phyloP scores from a whole-genome alignment of 2,113 vertebrate species.

The Bothrops jararaca region DNA sequence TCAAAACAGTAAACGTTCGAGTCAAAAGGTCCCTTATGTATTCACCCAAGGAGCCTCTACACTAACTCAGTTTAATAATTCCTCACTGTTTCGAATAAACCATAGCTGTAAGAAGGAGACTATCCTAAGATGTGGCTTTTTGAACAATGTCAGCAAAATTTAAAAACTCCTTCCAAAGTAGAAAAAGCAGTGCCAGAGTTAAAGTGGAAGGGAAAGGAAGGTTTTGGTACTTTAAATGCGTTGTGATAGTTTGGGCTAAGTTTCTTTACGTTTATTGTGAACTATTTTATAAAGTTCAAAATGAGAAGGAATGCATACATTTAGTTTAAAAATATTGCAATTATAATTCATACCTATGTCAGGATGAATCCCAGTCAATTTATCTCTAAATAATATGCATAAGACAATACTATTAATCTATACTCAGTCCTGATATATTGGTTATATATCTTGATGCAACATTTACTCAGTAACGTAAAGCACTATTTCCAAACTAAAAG shows the following conservation, averaged over 20 bases:
- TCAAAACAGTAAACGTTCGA: background rate
- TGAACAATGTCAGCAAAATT: background rate
- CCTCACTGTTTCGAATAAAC: no score
- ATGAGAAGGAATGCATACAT: background rate
- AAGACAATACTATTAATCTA: background rate
- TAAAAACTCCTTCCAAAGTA: background rate
- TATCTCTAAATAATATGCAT: background rate
- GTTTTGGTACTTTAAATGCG: background rate
- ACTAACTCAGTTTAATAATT: background rate
- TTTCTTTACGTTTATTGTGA: background rate
- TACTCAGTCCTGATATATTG: background rate
- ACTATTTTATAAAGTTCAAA: background rate
- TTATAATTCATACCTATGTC: background rate
- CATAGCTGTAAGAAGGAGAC: background rate
- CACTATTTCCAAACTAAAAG: background rate
- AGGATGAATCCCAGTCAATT: background rate
- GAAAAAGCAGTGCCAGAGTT: background rate
- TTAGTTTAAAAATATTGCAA: background rate
- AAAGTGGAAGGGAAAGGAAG: background rate
- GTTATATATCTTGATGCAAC: background rate
- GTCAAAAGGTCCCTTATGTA: background rate
- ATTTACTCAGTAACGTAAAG: background rate
- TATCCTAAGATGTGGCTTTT: background rate
- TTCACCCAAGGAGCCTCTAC: background rate
- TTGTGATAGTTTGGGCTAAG: background rate